These are phyloP conservation scores for Drosophila subpulchrella DNA, from an alignment of 1,140 invertebrate genomes.

Conservation along the genomic window DNA sequence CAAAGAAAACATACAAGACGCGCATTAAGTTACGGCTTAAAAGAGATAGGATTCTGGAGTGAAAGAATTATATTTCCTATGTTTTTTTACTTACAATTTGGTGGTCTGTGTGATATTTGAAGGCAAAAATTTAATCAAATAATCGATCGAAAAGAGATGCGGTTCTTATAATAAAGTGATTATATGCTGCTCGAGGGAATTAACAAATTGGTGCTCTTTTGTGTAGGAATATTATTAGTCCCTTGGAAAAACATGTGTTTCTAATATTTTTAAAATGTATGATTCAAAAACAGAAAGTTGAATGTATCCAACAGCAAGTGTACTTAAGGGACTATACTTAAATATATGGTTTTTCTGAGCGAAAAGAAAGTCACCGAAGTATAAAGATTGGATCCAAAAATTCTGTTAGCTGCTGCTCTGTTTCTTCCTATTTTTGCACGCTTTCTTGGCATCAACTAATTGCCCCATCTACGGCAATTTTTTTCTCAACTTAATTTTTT, in stretches of 20 bases:
- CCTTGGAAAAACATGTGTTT: no score
- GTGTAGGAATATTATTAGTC: no score
- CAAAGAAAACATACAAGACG: conserved; percentile 58
- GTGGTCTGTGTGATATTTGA: not conserved
- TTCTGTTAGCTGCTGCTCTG: conserved; percentile 34
- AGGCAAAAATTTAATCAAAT: no score
- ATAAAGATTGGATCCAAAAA: conserved; percentile 41
- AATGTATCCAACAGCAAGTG: no score
- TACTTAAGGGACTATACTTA: no score
- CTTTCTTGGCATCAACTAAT: conserved; percentile 73
- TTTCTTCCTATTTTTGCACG: conserved; percentile 52
- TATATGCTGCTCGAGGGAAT: no score
- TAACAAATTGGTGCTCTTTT: no score
- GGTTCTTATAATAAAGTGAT: not conserved
- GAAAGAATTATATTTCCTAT: not conserved
- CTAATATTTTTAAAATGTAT: not conserved
- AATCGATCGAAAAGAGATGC: not conserved
- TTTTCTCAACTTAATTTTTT: conserved; percentile 4
- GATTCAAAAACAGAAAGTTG: not conserved
- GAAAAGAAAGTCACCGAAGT: conserved; percentile 15
- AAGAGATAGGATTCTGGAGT: conserved; percentile 7
- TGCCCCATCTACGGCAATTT: conserved; percentile 53
- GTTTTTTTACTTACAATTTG: not conserved
- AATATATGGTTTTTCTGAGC: not conserved
- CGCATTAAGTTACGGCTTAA: conserved; percentile 24